Evolutionary conservation across 2,113 vertebrate genomes (phyloP).

Genomic region (Fukomys damarensis): DNA sequence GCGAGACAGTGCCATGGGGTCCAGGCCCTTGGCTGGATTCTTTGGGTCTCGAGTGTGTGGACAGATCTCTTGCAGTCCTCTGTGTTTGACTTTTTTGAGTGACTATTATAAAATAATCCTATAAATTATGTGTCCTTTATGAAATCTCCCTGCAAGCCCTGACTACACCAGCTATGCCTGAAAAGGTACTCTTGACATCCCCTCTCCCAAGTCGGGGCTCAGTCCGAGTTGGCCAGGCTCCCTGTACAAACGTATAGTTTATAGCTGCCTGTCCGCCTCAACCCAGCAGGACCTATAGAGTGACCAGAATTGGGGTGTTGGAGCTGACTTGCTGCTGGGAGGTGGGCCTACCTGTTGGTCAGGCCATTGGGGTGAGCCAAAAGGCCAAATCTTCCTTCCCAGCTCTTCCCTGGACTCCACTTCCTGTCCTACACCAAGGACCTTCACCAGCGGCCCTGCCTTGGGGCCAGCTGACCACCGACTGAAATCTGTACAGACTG

Average conservation of each 20-base stretch:
- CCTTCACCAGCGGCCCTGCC: neutral
- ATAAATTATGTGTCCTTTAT: no score
- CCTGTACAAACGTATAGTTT: neutral
- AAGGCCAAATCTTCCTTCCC: neutral
- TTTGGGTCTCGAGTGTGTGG: no score
- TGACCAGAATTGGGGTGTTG: neutral
- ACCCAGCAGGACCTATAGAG: neutral
- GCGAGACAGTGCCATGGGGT: no score
- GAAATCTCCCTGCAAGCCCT: no score
- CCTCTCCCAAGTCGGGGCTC: neutral
- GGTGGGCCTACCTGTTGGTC: neutral
- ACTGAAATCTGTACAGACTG: neutral
- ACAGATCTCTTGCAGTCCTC: no score
- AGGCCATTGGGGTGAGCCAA: neutral
- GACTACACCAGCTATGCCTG: no score
- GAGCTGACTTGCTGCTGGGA: neutral
- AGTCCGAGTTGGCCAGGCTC: neutral
- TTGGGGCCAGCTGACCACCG: neutral
- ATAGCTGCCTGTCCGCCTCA: neutral
- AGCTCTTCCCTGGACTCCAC: neutral
- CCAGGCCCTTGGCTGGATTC: no score
- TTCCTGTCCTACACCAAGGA: neutral
- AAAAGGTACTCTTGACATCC: neutral
- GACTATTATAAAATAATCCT: no score
- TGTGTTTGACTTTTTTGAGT: no score